Percentiles rank a stretch among this genome's conserved stretches.
Conservation (phyloP, 2,113 vertebrate species). For the Mormoops blainvillei region DNA sequence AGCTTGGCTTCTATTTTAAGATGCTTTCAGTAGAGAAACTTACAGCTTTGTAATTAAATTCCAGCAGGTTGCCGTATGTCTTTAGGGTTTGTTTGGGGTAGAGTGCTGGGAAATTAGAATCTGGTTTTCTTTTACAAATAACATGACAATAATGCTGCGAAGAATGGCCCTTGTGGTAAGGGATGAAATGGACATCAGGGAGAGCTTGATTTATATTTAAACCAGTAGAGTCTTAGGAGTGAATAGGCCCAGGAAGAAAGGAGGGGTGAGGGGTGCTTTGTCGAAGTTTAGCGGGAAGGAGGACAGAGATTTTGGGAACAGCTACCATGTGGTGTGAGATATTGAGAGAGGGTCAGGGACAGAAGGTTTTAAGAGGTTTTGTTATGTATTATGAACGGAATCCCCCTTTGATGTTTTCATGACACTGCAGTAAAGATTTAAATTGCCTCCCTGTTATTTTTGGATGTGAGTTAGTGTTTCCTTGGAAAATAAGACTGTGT, state of each 20-base stretch:
- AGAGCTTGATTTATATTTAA: neutral
- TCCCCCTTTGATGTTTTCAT: conserved; percentile 35
- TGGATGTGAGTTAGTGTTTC: conserved; percentile 56
- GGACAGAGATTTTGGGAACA: neutral
- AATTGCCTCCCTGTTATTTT: conserved; percentile 58
- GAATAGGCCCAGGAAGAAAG: neutral
- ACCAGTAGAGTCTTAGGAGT: neutral
- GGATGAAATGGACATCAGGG: neutral
- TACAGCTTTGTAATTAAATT: neutral
- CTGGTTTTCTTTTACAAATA: neutral
- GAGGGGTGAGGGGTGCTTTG: neutral
- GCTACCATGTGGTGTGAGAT: neutral
- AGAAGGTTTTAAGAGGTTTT: conserved; percentile 28
- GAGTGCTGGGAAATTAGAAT: neutral
- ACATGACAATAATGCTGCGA: neutral
- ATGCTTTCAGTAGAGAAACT: neutral
- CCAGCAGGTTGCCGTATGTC: neutral
- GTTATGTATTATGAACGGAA: conserved; percentile 18
- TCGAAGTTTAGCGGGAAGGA: neutral
- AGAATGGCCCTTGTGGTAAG: neutral
- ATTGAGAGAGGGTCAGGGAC: neutral
- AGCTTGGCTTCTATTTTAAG: neutral
- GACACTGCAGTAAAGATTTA: conserved; percentile 8
- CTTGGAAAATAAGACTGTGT: conserved; percentile 31
- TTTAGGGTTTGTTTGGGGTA: neutral